These are phyloP conservation scores for Gnathonemus echidnorhynchus DNA, from an alignment of 2,113 vertebrate species.

Conservation along the genomic window DNA sequence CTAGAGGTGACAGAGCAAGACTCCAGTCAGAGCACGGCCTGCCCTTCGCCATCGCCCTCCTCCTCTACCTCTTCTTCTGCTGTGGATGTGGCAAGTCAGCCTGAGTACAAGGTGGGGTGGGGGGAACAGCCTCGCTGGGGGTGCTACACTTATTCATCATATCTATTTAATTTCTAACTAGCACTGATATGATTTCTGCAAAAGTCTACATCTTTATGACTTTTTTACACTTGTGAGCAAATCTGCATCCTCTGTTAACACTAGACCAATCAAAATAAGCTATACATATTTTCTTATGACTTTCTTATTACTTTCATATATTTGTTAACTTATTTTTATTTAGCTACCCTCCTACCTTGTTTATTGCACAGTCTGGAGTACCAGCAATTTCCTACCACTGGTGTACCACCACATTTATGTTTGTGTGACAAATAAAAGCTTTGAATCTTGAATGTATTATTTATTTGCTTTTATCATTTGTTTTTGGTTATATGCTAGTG, in stretches of 20 bases:
- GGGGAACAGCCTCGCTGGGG: neutral
- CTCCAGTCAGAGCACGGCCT: neutral
- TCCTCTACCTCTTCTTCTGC: constrained; percentile 1
- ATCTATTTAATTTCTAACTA: neutral
- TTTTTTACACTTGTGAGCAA: neutral
- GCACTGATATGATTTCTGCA: neutral
- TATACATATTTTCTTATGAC: neutral
- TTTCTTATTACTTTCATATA: neutral
- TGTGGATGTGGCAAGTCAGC: neutral
- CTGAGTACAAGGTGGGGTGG: constrained; percentile 6
- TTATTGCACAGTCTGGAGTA: neutral
- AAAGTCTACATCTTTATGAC: neutral
- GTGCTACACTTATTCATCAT: neutral
- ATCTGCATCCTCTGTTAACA: neutral
- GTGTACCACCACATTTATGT: neutral
- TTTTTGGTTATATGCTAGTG: neutral
- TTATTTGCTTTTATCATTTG: neutral
- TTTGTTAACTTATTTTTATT: neutral
- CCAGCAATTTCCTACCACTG: neutral
- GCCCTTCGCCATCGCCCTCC: neutral
- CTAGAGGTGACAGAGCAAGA: constrained; percentile 9
- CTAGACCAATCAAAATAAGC: neutral
- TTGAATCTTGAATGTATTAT: neutral
- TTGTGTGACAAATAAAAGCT: neutral
- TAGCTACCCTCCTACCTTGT: neutral